Evolutionary conservation across 2,113 vertebrate genomes (phyloP).

Genomic region (Nanorana parkeri): DNA sequence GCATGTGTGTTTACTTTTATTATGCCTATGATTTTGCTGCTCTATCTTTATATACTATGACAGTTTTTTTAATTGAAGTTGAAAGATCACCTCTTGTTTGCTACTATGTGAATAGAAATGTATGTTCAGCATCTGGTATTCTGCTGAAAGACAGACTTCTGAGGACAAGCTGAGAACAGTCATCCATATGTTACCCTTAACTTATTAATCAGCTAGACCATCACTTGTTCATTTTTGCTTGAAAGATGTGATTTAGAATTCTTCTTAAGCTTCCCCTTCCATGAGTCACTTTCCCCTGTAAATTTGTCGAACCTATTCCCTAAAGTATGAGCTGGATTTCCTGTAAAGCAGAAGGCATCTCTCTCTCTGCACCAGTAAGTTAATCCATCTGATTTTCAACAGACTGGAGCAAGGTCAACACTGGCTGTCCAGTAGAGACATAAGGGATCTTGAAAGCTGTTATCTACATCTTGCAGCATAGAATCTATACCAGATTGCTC

Average conservation of each 20-base stretch:
- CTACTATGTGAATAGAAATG: constrained; percentile 44
- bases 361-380: background rate
- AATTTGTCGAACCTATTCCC: constrained; percentile 20
- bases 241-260: constrained; percentile 28
- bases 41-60: background rate
- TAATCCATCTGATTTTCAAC: constrained; percentile 16
- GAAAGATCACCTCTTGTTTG: constrained; percentile 13
- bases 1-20: background rate
- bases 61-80: constrained; percentile 12
- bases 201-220: constrained; percentile 67
- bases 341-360: constrained; percentile 27
- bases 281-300: background rate
- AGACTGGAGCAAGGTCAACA: constrained; percentile 25
- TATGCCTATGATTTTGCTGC: constrained; percentile 3
- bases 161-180: constrained; percentile 66
- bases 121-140: constrained; percentile 70
- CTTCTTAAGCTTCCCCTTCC: background rate
- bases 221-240: constrained; percentile 23
- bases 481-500: background rate
- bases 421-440: background rate
- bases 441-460: background rate
- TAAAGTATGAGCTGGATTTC: background rate
- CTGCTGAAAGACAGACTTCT: constrained; percentile 54
- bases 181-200: constrained; percentile 68
- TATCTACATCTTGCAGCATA: background rate